Percentiles rank a stretch among this genome's conserved stretches.
phyloP scores from a whole-genome alignment of 2,888 invertebrate genomes.

The Coleophora deauratella region DNA sequence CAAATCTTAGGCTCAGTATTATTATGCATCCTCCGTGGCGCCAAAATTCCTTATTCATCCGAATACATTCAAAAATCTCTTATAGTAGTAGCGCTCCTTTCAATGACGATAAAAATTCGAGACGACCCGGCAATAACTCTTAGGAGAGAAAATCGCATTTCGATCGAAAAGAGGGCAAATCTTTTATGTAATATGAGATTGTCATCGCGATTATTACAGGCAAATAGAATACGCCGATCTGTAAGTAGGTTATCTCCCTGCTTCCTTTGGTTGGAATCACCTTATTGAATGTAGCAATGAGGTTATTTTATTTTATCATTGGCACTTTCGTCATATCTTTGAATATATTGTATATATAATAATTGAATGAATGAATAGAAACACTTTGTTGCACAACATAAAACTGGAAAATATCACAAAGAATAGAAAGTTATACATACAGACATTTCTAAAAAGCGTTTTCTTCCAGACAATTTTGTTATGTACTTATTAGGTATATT shows the following conservation, averaged over 20 bases:
- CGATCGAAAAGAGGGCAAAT: conserved; percentile 71
- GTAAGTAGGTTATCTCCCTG: conserved; percentile 71
- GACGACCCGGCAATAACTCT: conserved; percentile 64
- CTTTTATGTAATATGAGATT: conserved; percentile 75
- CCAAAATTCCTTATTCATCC: conserved; percentile 66
- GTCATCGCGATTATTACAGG: conserved; percentile 75
- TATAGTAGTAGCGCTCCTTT: conserved; percentile 55
- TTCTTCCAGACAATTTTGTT: no score
- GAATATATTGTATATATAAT: background rate
- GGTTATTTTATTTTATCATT: conserved; percentile 22
- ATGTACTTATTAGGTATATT: no score
- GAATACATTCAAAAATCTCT: conserved; percentile 62
- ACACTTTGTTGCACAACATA: no score
- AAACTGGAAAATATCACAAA: no score
- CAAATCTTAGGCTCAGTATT: conserved; percentile 21
- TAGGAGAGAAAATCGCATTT: conserved; percentile 72
- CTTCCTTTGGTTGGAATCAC: conserved; percentile 65
- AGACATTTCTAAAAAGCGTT: no score
- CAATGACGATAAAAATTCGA: conserved; percentile 63
- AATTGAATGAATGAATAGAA: background rate
- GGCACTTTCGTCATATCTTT: conserved; percentile 10
- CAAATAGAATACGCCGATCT: conserved; percentile 73
- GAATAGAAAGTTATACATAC: no score
- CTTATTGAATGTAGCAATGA: conserved; percentile 61
- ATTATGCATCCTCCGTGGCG: conserved; percentile 51